Conservation (phyloP, 2,888 invertebrate species). For the Drosophila barbarae region DNA sequence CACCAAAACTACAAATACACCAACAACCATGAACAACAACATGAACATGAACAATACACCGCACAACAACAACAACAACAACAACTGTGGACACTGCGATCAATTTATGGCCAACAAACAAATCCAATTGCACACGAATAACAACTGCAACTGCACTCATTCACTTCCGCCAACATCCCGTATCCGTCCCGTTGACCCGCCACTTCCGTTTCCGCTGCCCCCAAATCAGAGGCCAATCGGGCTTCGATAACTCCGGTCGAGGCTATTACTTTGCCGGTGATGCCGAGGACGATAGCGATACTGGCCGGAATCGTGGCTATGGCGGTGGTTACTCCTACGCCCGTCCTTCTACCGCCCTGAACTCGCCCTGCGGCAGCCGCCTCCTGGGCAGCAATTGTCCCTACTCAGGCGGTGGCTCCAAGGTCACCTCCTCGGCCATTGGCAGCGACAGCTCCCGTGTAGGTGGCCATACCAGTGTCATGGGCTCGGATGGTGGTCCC, state of each 20-base stretch:
- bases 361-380: constrained; percentile 64
- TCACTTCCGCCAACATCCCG: constrained; percentile 24
- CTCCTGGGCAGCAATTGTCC: constrained; percentile 65
- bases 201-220: constrained; percentile 12
- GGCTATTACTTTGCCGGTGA: constrained; percentile 84
- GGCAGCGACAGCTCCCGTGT: constrained; percentile 63
- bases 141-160: constrained; percentile 46
- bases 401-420: constrained; percentile 58
- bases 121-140: constrained; percentile 42
- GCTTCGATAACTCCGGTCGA: constrained; percentile 83
- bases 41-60: constrained; percentile 45
- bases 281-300: constrained; percentile 78
- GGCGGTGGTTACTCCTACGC: constrained; percentile 45
- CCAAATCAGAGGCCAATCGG: constrained; percentile 82
- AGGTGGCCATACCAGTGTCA: constrained; percentile 55
- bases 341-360: constrained; percentile 47
- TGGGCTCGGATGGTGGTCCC: constrained; percentile 46
- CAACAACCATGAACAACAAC: constrained; percentile 45
- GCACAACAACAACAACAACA: constrained; percentile 50
- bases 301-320: constrained; percentile 31
- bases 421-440: constrained; percentile 69
- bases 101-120: constrained; percentile 48
- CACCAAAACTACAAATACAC: constrained; percentile 48
- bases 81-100: constrained; percentile 64
- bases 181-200: constrained; percentile 18